Conservation (phyloP, 2,888 invertebrate species). For the Nebria brevicollis region DNA sequence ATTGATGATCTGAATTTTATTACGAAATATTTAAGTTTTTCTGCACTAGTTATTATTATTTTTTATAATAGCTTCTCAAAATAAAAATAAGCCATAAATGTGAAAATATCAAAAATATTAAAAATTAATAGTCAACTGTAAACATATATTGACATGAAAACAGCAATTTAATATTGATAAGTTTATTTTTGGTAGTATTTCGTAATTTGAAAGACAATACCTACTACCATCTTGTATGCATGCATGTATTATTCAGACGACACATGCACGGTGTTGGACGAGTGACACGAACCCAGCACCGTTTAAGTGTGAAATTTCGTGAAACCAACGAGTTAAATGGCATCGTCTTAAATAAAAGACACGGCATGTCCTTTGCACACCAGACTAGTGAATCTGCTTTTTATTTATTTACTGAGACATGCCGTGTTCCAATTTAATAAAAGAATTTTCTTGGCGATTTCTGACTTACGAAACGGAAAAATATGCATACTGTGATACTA, state of each 20-base stretch:
- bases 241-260: not conserved
- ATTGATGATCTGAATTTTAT: no score
- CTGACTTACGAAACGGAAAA: not conserved
- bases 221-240: not conserved
- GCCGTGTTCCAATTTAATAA: not conserved
- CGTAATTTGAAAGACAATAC: not conserved
- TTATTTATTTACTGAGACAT: not conserved
- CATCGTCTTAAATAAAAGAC: not conserved
- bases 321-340: not conserved
- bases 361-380: not conserved
- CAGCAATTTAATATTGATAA: not conserved
- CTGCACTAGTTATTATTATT: no score
- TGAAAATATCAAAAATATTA: not conserved
- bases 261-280: not conserved
- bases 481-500: not conserved
- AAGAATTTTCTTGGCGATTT: not conserved
- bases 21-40: no score
- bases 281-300: not conserved
- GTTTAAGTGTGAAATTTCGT: not conserved
- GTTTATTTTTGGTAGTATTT: not conserved
- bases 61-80: no score
- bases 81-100: no score
- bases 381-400: not conserved
- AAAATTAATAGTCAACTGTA: not conserved
- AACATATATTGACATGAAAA: not conserved